phyloP scores from a whole-genome alignment of 1,140 invertebrate species.

The Neotoxoptera formosana region DNA sequence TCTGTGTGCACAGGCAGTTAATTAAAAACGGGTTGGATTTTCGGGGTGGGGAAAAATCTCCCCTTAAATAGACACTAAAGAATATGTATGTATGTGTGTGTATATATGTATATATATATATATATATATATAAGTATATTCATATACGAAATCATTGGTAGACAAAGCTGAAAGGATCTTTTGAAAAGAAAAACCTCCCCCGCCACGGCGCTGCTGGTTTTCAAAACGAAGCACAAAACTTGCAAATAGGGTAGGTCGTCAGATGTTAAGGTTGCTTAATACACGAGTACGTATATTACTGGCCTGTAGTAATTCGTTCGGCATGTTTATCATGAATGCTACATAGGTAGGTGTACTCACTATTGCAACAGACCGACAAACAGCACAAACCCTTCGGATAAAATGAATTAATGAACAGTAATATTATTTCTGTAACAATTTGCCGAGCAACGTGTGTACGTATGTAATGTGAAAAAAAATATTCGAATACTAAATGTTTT shows the following conservation, averaged over 20 bases:
- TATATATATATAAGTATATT: not conserved
- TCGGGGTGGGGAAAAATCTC: not conserved
- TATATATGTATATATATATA: constrained; percentile 4
- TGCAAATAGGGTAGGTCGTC: constrained; percentile 37
- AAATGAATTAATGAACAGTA: not conserved
- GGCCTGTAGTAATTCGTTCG: not conserved
- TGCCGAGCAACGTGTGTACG: not conserved
- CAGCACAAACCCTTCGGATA: not conserved
- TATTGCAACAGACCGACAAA: not conserved
- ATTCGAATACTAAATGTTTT: not conserved
- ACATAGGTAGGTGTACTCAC: not conserved
- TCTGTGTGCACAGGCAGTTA: constrained; percentile 23
- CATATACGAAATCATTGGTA: constrained; percentile 27
- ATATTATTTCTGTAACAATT: not conserved
- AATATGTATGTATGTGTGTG: not conserved
- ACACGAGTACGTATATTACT: constrained; percentile 34
- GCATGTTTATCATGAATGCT: constrained; percentile 23
- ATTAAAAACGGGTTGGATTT: constrained; percentile 55
- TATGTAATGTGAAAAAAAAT: not conserved
- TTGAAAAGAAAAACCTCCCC: not conserved
- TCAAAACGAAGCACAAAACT: constrained; percentile 31
- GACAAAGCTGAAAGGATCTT: constrained; percentile 38
- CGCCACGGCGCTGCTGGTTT: not conserved
- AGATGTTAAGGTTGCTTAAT: constrained; percentile 44
- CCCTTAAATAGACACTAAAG: constrained; percentile 30